Conservation (phyloP, 2,888 invertebrate genomes). For the Agrilus cyanescens region DNA sequence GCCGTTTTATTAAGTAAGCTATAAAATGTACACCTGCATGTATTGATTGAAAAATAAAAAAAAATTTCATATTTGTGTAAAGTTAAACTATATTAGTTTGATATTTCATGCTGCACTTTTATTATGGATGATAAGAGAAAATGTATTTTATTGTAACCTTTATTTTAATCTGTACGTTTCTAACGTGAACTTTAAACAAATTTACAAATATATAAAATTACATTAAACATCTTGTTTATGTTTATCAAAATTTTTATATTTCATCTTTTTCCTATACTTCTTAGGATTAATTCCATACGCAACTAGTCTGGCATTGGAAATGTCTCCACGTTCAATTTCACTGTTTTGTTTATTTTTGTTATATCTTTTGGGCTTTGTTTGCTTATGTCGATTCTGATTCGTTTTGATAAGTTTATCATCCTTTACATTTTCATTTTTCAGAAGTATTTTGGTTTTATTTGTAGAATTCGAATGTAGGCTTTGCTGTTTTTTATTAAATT, state of each 20-base stretch:
- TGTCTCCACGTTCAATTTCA: constrained; percentile 15
- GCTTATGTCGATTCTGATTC: constrained; percentile 6
- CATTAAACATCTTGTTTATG: no score
- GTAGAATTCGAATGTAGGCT: constrained; percentile 10
- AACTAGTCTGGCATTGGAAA: constrained; percentile 71
- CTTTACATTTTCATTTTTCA: constrained; percentile 13
- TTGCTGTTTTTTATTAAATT: constrained; percentile 12
- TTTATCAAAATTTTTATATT: constrained; percentile 35
- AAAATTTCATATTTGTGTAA: no score
- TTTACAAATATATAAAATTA: no score
- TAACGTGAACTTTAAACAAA: no score
- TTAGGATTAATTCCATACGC: constrained; percentile 90
- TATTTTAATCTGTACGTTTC: no score
- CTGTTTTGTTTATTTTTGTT: constrained; percentile 17
- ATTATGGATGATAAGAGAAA: no score
- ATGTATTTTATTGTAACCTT: no score
- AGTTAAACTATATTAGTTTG: no score
- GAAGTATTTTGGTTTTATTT: constrained; percentile 8
- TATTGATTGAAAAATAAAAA: no score
- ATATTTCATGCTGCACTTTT: no score
- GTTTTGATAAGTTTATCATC: constrained; percentile 6
- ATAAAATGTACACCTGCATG: no score
- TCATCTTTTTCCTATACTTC: constrained; percentile 68
- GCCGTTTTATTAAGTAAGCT: no score
- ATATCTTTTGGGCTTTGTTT: background rate